phyloP scores from a whole-genome alignment of 2,113 vertebrate species.

The Pandion haliaetus region DNA sequence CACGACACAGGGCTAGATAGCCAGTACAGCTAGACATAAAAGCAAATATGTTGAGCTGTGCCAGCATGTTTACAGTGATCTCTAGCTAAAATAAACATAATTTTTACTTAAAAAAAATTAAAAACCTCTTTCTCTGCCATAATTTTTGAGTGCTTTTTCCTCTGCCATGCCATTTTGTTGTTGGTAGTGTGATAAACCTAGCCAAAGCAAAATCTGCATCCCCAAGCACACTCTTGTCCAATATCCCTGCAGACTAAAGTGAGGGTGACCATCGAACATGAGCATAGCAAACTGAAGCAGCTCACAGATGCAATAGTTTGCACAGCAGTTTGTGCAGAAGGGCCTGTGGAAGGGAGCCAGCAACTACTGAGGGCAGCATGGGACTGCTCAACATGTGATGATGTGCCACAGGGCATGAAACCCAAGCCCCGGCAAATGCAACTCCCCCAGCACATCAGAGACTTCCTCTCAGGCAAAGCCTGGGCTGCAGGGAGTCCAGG shows the following conservation, averaged over 20 bases:
- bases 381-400: background rate
- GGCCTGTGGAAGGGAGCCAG: background rate
- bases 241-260: background rate
- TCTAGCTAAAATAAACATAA: background rate
- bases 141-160: background rate
- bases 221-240: background rate
- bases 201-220: background rate
- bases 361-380: background rate
- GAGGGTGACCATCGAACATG: background rate
- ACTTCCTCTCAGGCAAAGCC: background rate
- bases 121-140: background rate
- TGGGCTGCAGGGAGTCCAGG: background rate
- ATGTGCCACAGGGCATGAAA: background rate
- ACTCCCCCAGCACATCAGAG: background rate
- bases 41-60: background rate
- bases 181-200: background rate
- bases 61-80: background rate
- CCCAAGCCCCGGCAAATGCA: background rate
- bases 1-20: background rate
- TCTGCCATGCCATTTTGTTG: background rate
- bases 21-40: background rate
- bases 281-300: background rate
- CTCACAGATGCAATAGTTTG: background rate
- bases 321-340: background rate
- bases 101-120: background rate